phyloP scores from a whole-genome alignment of 2,888 invertebrate genomes.

The Eretmocerus hayati region DNA sequence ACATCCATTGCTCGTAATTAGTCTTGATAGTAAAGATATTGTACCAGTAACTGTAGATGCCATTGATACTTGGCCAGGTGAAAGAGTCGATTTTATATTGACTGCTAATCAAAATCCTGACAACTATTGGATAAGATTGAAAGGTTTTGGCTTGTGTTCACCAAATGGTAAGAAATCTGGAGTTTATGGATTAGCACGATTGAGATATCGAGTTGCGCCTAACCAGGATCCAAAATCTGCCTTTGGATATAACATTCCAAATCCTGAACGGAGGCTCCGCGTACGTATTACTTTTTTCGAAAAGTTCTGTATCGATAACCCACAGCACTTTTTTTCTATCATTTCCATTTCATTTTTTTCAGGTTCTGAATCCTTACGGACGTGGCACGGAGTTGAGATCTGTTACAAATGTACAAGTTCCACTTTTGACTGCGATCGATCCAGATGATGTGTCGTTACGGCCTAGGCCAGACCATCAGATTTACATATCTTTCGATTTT shows the following conservation, averaged over 20 bases:
- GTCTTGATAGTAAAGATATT: constrained; percentile 72
- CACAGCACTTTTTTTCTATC: no score
- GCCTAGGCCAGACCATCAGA: constrained; percentile 62
- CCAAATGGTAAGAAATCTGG: constrained; percentile 38
- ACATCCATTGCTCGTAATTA: constrained; percentile 69
- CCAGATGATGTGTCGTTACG: constrained; percentile 56
- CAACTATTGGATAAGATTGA: constrained; percentile 74
- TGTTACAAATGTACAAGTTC: constrained; percentile 51
- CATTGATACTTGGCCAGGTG: constrained; percentile 78
- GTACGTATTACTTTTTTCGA: no score
- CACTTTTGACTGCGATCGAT: constrained; percentile 58
- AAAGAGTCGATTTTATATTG: constrained; percentile 77
- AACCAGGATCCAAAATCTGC: constrained; percentile 54
- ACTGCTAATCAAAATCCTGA: constrained; percentile 63
- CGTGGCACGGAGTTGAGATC: constrained; percentile 53
- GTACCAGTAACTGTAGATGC: constrained; percentile 25
- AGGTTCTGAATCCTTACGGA: constrained; percentile 78
- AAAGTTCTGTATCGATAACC: no score
- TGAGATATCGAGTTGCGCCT: constrained; percentile 59
- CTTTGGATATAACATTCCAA: background rate
- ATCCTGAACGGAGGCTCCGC: background rate
- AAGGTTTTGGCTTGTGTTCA: constrained; percentile 49
- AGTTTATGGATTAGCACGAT: constrained; percentile 62
- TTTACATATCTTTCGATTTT: constrained; percentile 84
- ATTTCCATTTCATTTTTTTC: constrained; percentile 14